phyloP scores from a whole-genome alignment of 2,113 vertebrate species.

The Marcusenius ussheri region DNA sequence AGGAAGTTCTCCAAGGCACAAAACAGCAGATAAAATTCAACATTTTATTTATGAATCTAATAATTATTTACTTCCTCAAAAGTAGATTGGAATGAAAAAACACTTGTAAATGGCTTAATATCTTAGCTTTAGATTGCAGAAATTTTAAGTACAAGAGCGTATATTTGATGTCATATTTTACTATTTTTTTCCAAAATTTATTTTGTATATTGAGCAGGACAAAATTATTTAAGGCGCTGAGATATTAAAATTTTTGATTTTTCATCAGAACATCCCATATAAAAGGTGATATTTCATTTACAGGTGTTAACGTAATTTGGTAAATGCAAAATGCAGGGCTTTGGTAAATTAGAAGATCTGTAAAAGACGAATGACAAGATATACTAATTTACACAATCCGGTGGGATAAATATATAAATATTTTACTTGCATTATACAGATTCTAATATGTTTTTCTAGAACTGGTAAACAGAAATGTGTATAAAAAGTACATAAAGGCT shows the following conservation, averaged over 20 bases:
- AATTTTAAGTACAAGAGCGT: neutral
- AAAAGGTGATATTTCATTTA: neutral
- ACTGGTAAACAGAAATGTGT: constrained; percentile 2
- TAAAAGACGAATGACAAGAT: neutral
- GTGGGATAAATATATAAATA: neutral
- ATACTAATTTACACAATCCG: constrained; percentile 1
- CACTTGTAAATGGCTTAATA: neutral
- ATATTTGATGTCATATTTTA: neutral
- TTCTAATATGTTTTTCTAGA: neutral
- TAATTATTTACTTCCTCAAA: constrained; percentile 14
- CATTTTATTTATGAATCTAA: constrained; percentile 23
- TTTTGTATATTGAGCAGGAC: neutral
- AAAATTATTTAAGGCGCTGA: neutral
- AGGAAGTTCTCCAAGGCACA: neutral
- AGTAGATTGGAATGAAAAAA: constrained; percentile 15
- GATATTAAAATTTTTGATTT: neutral
- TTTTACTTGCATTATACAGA: neutral
- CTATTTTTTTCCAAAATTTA: neutral
- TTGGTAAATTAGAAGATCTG: neutral
- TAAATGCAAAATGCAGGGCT: neutral
- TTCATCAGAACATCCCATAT: neutral
- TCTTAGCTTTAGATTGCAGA: neutral
- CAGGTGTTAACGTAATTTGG: neutral
- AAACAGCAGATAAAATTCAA: neutral
- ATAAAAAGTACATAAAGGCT: constrained; percentile 12